Evolutionary conservation across 2,888 invertebrate species (phyloP).

Genomic region (Hydroisotoma schaefferi): DNA sequence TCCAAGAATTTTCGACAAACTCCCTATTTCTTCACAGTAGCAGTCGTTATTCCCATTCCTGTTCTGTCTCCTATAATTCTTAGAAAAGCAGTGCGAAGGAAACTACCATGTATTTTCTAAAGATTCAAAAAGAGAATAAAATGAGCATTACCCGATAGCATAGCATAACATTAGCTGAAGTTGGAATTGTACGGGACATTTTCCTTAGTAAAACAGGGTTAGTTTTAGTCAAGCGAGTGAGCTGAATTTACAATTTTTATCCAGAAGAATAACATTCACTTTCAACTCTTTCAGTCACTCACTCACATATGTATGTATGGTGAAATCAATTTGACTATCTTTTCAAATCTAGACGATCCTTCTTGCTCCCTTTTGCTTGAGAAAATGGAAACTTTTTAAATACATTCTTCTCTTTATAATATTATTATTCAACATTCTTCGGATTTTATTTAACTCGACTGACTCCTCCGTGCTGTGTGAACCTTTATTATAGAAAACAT

Average conservation of each 20-base stretch:
- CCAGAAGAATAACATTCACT: not conserved
- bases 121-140: too few species aligned
- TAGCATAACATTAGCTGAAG: too few species aligned
- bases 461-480: too few species aligned
- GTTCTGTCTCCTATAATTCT: too few species aligned
- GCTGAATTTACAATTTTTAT: constrained; percentile 14
- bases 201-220: constrained; percentile 10
- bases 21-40: not conserved
- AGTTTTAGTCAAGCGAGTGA: constrained; percentile 14
- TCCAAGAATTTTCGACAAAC: not conserved
- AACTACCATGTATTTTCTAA: too few species aligned
- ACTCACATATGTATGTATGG: not conserved
- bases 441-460: too few species aligned
- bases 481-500: too few species aligned
- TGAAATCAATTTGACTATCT: constrained; percentile 11
- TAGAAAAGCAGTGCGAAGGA: too few species aligned
- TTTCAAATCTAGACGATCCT: not conserved
- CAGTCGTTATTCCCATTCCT: constrained; percentile 11
- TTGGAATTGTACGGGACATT: too few species aligned
- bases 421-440: too few species aligned
- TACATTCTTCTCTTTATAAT: too few species aligned
- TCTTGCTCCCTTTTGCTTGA: constrained; percentile 1
- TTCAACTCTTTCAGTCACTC: not conserved
- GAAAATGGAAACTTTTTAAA: constrained; percentile 2
- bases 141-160: too few species aligned